Percentiles rank a stretch among this genome's conserved stretches.
These are phyloP conservation scores for Acestrorhynchus altus DNA, from an alignment of 2,797 vertebrate genomes.

Conservation along the genomic window DNA sequence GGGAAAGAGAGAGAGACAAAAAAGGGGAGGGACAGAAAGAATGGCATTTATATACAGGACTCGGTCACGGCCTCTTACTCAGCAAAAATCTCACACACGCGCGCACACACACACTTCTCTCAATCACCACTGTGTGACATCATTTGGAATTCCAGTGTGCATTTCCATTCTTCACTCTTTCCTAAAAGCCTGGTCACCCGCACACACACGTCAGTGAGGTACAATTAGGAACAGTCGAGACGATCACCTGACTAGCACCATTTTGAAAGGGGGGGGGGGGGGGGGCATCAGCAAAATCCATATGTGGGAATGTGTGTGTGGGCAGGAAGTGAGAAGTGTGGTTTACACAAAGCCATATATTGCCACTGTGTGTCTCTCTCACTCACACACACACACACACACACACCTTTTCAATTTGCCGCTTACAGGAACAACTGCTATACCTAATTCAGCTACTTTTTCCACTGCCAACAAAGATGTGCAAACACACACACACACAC, in stretches of 20 bases:
- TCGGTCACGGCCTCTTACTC: constrained; percentile 18
- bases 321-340: neutral
- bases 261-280: neutral
- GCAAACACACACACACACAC: no score
- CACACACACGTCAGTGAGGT: neutral
- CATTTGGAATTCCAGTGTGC: constrained; percentile 15
- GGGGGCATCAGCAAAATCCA: constrained; percentile 49
- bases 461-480: no score
- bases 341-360: neutral
- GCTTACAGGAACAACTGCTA: no score
- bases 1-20: neutral
- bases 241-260: constrained; percentile 35
- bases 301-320: neutral
- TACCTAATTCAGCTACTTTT: no score
- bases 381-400: neutral
- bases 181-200: neutral
- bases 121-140: neutral
- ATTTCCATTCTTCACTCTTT: neutral
- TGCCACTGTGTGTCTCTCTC: no score
- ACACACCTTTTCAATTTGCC: neutral
- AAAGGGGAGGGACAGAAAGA: neutral
- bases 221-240: constrained; percentile 56
- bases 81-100: constrained; percentile 26
- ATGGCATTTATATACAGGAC: constrained; percentile 1
- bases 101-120: neutral